Base-by-base conservation (phyloP, 2,113 vertebrate genomes). In the Grammomys dolichurus region DNA sequence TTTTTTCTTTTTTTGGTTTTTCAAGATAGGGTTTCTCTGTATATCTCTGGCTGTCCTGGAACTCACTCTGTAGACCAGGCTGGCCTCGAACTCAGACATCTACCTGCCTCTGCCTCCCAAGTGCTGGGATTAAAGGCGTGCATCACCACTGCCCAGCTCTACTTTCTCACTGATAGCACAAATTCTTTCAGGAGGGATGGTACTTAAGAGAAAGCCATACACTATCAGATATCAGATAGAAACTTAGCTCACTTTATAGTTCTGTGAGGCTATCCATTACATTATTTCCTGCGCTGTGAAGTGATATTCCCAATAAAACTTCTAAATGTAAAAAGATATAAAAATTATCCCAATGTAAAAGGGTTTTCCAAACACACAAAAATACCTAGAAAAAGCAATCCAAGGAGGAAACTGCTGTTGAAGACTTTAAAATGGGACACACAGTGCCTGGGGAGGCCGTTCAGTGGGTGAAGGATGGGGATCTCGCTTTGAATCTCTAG, bases 401-500 rank as follows among this genome's bases (percentile, higher is more conserved):
- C 33, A 84, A 31, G 26, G 67, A 76, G 40, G 40, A 48, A 94
- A 65, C 91, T 2, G 4, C 24, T 75, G 1, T 82, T 48, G 22
- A 93, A 84, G 40, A n/a, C 26, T 92, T 72, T 77, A 89, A 97
- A 95, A 89, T 89, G 67, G 82, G 48, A 54, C n/a, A 73, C 13
- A 20, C 5, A 14, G 40, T 11, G 16, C 6, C 40, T 85, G 26
- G 82, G 60, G 60, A 65, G 40, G 31, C 4, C 5, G 20, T 58
- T 43, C 10, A 60, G n/a, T 65, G 10, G 51, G 51, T 40, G 46
- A 85, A 85, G 60, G 26, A 46, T 85, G 7, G 5, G 14, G 1
- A 17, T 19, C 81, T 85, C 40, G 10, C 28, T 85, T 65, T 65
- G n/a, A 84, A 85, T 65, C 60, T 60, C 82, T 26, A 46, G 40